Evolutionary conservation across 2,888 invertebrate species (phyloP).

Genomic region (Stenurella melanura): DNA sequence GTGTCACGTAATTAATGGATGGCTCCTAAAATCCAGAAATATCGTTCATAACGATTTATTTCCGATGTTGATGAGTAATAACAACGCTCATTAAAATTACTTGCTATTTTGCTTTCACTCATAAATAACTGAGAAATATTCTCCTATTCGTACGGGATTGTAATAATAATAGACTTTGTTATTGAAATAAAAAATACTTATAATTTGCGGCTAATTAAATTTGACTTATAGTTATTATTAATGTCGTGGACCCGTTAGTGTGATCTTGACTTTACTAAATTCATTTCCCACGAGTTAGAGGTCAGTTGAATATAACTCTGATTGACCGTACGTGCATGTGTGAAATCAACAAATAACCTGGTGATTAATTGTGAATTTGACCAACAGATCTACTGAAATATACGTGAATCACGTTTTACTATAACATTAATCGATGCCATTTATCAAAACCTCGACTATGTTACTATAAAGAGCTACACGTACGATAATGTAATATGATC

Average conservation of each 20-base stretch:
- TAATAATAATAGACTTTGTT: slow-evolving; percentile 10
- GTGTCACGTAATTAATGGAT: too few species aligned
- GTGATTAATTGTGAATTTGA: slow-evolving; percentile 48
- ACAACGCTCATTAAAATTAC: not conserved
- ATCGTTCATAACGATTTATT: not conserved
- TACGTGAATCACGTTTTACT: slow-evolving; percentile 52
- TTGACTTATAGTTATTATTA: slow-evolving; percentile 44
- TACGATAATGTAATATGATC: slow-evolving; percentile 19
- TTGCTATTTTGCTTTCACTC: slow-evolving; percentile 5
- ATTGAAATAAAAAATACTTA: slow-evolving; percentile 34
- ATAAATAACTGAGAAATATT: slow-evolving; percentile 3
- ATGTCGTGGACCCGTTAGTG: slow-evolving; percentile 33
- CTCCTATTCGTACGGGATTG: not conserved
- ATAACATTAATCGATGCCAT: slow-evolving; percentile 42
- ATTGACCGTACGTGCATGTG: slow-evolving; percentile 46
- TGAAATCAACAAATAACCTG: slow-evolving; percentile 44
- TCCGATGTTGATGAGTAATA: not conserved
- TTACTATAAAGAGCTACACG: slow-evolving; percentile 15
- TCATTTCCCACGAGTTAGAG: slow-evolving; percentile 52
- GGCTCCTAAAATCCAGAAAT: too few species aligned
- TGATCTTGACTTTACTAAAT: slow-evolving; percentile 37
- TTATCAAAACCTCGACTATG: slow-evolving; percentile 44
- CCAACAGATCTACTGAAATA: slow-evolving; percentile 39
- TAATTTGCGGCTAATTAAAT: slow-evolving; percentile 44
- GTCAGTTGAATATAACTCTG: slow-evolving; percentile 44